Conservation (phyloP, 2,113 vertebrate species). For the Nansenia antarctica region DNA sequence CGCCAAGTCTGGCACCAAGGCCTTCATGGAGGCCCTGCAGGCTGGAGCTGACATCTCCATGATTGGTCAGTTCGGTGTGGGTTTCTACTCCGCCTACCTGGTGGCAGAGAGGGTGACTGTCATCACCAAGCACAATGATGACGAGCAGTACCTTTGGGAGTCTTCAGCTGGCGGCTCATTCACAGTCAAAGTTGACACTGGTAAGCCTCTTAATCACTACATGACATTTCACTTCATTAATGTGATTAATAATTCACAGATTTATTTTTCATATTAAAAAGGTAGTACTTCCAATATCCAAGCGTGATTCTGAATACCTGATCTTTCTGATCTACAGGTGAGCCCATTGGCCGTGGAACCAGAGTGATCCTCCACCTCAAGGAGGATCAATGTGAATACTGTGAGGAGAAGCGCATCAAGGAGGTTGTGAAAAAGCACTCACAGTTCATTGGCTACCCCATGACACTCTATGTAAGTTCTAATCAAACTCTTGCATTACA, state of each 20-base stretch:
- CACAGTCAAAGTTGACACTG: conserved; percentile 33
- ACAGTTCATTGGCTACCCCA: conserved; percentile 45
- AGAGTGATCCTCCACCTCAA: conserved; percentile 39
- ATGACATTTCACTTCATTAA: not conserved
- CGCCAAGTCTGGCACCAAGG: conserved; percentile 43
- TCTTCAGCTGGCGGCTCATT: conserved; percentile 46
- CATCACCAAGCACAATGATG: conserved; percentile 49
- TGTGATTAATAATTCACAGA: no score
- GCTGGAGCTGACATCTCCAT: conserved; percentile 41
- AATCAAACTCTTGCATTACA: not conserved
- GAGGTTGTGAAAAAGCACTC: conserved; percentile 49
- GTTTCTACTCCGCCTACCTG: conserved; percentile 45
- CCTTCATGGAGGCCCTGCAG: conserved; percentile 41
- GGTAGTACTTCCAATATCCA: not conserved
- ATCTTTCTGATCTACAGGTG: conserved; percentile 10
- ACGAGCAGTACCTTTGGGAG: conserved; percentile 49
- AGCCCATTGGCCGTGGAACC: conserved; percentile 39
- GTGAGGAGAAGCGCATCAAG: conserved; percentile 41
- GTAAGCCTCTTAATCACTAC: conserved; percentile 20
- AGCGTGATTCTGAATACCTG: no score
- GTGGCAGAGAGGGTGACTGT: conserved; percentile 39
- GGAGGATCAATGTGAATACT: conserved; percentile 42
- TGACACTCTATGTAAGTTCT: conserved; percentile 45
- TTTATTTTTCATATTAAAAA: no score
- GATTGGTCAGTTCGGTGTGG: conserved; percentile 48